A percentile compares a stretch with the other conserved stretches of the same genome.
Conservation (phyloP, 2,113 vertebrate species). For the Ovis canadensis region DNA sequence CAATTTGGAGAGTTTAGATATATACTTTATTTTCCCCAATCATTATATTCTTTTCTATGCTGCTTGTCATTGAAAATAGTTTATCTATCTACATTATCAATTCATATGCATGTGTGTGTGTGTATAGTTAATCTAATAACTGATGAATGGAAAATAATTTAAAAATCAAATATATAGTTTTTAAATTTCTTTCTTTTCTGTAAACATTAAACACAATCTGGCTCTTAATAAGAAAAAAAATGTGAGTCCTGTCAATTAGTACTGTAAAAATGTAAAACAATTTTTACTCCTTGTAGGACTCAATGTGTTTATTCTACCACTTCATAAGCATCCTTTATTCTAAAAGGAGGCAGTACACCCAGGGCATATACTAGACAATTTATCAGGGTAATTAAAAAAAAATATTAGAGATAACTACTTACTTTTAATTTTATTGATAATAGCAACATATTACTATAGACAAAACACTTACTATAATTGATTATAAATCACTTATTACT, state of each 20-base stretch:
- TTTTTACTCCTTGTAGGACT: neutral
- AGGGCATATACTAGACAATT: neutral
- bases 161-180: neutral
- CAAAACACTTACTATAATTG: neutral
- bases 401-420: neutral
- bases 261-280: neutral
- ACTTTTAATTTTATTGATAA: neutral
- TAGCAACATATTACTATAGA: neutral
- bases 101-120: neutral
- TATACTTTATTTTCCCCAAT: neutral
- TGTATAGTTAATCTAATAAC: neutral
- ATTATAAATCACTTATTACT: neutral
- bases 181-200: neutral
- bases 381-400: neutral
- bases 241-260: neutral
- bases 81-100: neutral
- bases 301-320: neutral
- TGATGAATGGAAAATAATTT: neutral
- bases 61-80: neutral
- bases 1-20: neutral
- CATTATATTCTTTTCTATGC: neutral
- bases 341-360: neutral
- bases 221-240: neutral
- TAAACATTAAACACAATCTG: neutral
- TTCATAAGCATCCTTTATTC: neutral